Percentiles rank a stretch among this genome's conserved stretches.
Conservation (phyloP, 2,113 vertebrate genomes). For the Apus apus region DNA sequence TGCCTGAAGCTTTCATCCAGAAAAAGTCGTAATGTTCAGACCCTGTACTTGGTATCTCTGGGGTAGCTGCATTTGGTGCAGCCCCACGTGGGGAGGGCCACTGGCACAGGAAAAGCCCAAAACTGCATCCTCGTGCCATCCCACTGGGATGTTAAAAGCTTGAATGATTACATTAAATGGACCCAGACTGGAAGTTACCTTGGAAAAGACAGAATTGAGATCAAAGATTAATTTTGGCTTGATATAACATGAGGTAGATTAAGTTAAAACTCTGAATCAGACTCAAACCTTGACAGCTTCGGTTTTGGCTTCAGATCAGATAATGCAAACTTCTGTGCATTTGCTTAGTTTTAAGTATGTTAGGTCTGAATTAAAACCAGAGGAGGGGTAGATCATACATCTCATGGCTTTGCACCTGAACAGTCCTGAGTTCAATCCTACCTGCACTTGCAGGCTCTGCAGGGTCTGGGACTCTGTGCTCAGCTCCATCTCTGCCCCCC, state of each 20-base stretch:
- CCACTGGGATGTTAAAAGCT: neutral
- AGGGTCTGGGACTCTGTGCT: neutral
- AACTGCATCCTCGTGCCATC: neutral
- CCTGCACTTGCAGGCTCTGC: rapidly evolving
- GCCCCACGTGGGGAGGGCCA: neutral
- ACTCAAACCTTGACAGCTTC: neutral
- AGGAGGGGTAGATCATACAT: neutral
- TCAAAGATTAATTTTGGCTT: neutral
- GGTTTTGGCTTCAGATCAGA: neutral
- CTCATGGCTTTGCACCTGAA: neutral
- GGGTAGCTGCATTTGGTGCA: neutral
- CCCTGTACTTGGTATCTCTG: neutral
- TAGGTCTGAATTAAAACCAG: neutral
- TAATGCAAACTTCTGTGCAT: neutral
- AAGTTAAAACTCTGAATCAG: neutral
- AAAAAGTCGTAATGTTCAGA: rapidly evolving
- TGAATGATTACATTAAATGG: neutral
- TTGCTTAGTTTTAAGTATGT: neutral
- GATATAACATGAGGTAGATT: neutral
- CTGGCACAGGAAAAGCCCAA: neutral
- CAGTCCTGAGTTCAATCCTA: neutral
- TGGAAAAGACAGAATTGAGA: neutral
- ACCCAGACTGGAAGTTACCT: neutral
- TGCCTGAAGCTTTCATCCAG: neutral
- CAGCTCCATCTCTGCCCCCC: neutral